phyloP scores from a whole-genome alignment of 1,140 invertebrate genomes.

The Hestina assimilis region DNA sequence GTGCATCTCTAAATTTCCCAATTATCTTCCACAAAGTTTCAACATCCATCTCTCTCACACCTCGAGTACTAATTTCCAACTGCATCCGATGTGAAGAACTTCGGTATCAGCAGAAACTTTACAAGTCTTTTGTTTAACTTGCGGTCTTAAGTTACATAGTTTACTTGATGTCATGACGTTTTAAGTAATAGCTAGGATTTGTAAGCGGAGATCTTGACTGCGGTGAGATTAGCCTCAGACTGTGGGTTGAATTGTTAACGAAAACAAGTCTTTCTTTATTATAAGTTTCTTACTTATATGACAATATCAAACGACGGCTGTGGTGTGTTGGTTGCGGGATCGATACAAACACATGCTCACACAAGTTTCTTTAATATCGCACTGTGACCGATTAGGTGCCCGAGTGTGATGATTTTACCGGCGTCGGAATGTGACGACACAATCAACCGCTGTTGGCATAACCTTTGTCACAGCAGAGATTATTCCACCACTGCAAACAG shows the following conservation, averaged over 20 bases:
- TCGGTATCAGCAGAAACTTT: slow-evolving; percentile 21
- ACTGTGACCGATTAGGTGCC: no score
- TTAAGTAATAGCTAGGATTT: slow-evolving; percentile 7
- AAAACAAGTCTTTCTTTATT: no score
- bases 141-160: slow-evolving; percentile 29
- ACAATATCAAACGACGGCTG: no score
- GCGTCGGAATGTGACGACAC: no score
- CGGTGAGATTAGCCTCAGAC: slow-evolving; percentile 2
- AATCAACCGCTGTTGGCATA: no score
- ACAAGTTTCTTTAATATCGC: no score
- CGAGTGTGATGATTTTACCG: no score
- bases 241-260: neutral
- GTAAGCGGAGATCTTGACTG: slow-evolving; percentile 2
- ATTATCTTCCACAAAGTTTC: slow-evolving; percentile 3
- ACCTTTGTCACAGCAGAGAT: no score
- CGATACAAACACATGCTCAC: no score
- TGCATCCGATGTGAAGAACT: slow-evolving; percentile 20
- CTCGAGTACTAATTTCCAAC: slow-evolving; percentile 21
- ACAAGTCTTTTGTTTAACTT: slow-evolving; percentile 31
- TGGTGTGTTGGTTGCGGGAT: no score
- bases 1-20: slow-evolving; percentile 17
- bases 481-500: no score
- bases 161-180: slow-evolving; percentile 18
- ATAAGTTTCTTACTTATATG: no score
- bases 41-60: slow-evolving; percentile 13